Evolutionary conservation across 2,113 vertebrate species (phyloP).

Genomic region (Cromileptes altivelis): DNA sequence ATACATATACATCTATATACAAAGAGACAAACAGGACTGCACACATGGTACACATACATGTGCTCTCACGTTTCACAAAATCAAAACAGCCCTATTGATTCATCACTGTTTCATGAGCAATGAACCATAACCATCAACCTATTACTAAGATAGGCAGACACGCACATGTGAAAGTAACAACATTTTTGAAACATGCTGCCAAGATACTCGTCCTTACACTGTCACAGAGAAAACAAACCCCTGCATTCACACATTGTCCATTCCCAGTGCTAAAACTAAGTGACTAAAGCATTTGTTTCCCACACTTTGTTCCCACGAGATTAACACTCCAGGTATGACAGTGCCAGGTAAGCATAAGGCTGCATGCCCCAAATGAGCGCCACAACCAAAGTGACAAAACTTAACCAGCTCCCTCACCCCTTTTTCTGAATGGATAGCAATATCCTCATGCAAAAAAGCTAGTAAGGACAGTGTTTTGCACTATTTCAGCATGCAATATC

Average conservation of each 20-base stretch:
- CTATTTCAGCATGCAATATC: conserved; percentile 87
- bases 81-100: conserved; percentile 78
- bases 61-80: conserved; percentile 69
- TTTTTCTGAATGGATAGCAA: conserved; percentile 65
- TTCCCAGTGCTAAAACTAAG: conserved; percentile 25
- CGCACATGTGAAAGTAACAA: conserved; percentile 64
- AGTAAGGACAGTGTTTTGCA: conserved; percentile 82
- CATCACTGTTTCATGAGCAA: conserved; percentile 49
- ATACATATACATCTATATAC: conserved; percentile 81
- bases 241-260: conserved; percentile 29
- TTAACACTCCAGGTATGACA: conserved; percentile 43
- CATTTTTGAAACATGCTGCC: conserved; percentile 69
- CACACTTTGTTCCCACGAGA: conserved; percentile 20
- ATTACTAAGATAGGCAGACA: conserved; percentile 74
- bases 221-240: conserved; percentile 49
- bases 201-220: conserved; percentile 54
- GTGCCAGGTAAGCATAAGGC: conserved; percentile 66
- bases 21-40: conserved; percentile 78
- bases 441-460: conserved; percentile 87
- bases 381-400: conserved; percentile 47
- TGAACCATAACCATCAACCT: conserved; percentile 61
- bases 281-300: conserved; percentile 33
- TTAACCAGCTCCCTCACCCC: conserved; percentile 45
- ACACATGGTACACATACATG: conserved; percentile 74
- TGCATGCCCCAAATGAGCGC: conserved; percentile 49